Percentiles rank a stretch among this genome's conserved stretches.
phyloP scores from a whole-genome alignment of 1,140 invertebrate genomes.

The Araneus ventricosus region DNA sequence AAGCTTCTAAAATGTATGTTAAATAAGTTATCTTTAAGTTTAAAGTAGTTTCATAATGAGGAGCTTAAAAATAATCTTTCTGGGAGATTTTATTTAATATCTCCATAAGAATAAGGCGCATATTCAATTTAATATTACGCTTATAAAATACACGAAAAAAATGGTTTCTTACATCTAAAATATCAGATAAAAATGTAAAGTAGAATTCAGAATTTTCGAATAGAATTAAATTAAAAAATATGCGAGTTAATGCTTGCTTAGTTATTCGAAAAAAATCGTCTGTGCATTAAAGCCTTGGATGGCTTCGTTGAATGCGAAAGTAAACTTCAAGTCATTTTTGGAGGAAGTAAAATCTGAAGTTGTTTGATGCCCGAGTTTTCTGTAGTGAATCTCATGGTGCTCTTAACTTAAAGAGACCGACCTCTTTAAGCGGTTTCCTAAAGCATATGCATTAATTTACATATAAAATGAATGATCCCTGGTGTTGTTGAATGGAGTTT shows the following conservation, averaged over 20 bases:
- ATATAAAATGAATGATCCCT: constrained; percentile 43
- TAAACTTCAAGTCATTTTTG: not conserved
- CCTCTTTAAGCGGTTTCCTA: not conserved
- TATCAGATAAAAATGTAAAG: constrained; percentile 4
- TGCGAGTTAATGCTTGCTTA: not conserved
- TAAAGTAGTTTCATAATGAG: not conserved
- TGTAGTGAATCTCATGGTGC: not conserved
- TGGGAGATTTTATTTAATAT: not conserved
- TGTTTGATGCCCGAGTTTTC: constrained; percentile 20
- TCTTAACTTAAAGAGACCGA: not conserved
- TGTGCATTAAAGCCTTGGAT: no score
- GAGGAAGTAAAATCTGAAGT: constrained; percentile 16
- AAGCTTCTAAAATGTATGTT: no score
- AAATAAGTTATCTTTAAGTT: not conserved
- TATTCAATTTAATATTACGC: not conserved
- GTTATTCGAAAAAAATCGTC: no score
- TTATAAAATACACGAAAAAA: not conserved
- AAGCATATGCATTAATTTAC: constrained; percentile 52
- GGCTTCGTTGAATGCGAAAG: not conserved
- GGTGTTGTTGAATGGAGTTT: constrained; percentile 39
- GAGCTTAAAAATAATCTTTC: not conserved
- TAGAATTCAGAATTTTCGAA: not conserved
- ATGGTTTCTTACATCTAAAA: not conserved
- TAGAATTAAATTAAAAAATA: not conserved
- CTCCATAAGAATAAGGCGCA: not conserved